These are phyloP conservation scores for Halcyon smyrnensis DNA, from an alignment of 2,797 vertebrate genomes.

Conservation along the genomic window DNA sequence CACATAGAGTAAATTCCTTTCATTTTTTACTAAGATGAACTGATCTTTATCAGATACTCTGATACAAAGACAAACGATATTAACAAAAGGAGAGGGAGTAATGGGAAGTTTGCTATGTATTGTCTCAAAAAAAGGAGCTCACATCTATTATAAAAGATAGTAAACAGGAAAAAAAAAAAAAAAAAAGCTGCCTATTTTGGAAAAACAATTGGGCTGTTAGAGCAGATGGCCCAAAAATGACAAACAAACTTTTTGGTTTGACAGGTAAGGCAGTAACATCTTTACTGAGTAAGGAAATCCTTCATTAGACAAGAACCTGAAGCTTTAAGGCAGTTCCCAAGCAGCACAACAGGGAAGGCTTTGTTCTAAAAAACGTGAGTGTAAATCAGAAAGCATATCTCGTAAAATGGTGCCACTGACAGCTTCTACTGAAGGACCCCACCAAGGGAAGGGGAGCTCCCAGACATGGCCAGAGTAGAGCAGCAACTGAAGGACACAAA, in stretches of 20 bases:
- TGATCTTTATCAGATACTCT: conserved; percentile 4
- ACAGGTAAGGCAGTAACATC: background rate
- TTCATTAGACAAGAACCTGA: background rate
- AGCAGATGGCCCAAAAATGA: background rate
- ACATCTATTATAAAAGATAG: background rate
- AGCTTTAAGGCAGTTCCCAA: background rate
- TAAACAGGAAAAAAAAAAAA: background rate
- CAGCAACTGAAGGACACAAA: background rate
- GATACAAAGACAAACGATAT: background rate
- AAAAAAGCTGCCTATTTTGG: background rate
- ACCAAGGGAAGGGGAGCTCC: background rate
- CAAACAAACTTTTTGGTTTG: background rate
- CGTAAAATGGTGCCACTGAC: background rate
- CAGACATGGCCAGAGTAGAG: rapidly evolving
- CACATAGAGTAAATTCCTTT: conserved; percentile 43
- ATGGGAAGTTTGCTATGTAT: background rate
- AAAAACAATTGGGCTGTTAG: background rate
- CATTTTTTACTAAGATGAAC: conserved; percentile 10
- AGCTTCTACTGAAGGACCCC: background rate
- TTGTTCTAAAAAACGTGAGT: background rate
- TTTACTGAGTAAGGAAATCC: background rate
- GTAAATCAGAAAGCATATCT: background rate
- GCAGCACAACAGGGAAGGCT: background rate
- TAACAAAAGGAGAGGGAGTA: background rate
- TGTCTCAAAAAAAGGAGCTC: background rate